These are phyloP conservation scores for Parauchenoglanis punctatus DNA, from an alignment of 2,797 vertebrate species.

Conservation along the genomic window DNA sequence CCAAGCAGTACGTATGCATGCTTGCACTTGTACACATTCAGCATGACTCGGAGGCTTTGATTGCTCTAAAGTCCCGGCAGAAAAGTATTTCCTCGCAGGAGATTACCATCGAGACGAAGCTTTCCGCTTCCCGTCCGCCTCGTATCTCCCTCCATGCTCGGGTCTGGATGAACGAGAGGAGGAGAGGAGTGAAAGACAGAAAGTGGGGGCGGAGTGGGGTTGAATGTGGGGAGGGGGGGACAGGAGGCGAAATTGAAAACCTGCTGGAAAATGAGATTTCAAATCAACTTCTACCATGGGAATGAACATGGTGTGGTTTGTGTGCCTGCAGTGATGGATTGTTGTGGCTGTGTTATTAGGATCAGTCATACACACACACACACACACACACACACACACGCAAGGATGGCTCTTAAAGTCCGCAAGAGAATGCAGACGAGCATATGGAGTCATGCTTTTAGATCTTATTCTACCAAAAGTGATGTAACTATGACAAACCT, in stretches of 20 bases:
- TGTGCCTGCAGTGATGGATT: conserved; percentile 59
- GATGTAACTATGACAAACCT: not conserved
- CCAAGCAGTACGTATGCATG: not conserved
- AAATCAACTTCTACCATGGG: conserved; percentile 61
- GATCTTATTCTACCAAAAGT: not conserved
- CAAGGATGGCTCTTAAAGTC: conserved; percentile 14
- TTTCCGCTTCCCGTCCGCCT: not conserved
- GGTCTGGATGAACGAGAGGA: conserved; percentile 31
- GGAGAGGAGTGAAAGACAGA: conserved; percentile 39
- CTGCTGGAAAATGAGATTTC: conserved; percentile 64
- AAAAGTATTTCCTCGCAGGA: conserved; percentile 31
- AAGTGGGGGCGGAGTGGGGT: conserved; percentile 15
- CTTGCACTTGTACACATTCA: not conserved
- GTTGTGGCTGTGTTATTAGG: conserved; percentile 59
- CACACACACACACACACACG: conserved; percentile 25
- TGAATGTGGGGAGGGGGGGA: conserved; percentile 3
- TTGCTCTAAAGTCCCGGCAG: not conserved
- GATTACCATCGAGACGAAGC: conserved; percentile 30
- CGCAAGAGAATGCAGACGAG: not conserved
- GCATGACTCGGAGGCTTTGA: not conserved
- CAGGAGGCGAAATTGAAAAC: conserved; percentile 62
- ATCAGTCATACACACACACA: conserved; percentile 39
- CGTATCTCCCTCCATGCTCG: conserved; percentile 49
- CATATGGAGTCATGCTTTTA: not conserved
- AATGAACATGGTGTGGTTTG: conserved; percentile 53